Evolutionary conservation across 2,797 vertebrate genomes (phyloP).

Genomic region (Coracias cyanogaster): DNA sequence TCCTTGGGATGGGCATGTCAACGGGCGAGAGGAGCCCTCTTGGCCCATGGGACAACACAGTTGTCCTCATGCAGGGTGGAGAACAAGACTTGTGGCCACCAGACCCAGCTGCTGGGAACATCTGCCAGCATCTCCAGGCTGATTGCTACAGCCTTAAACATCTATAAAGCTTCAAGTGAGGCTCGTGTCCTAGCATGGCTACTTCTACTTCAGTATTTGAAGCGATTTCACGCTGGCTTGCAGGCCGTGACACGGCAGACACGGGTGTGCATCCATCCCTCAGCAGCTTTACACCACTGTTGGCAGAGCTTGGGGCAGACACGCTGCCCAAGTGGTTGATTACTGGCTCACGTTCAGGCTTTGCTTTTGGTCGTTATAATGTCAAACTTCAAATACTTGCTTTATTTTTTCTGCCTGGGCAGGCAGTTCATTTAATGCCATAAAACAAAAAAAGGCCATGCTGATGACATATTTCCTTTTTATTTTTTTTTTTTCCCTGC

Average conservation of each 20-base stretch:
- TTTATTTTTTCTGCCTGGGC: background rate
- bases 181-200: background rate
- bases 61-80: background rate
- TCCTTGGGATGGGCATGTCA: background rate
- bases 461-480: slow-evolving; percentile 42
- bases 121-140: background rate
- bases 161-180: background rate
- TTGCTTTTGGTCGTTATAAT: background rate
- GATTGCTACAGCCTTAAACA: background rate
- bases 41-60: background rate
- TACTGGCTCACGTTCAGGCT: background rate
- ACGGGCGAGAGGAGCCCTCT: background rate
- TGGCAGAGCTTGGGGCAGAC: background rate
- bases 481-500: slow-evolving; percentile 18
- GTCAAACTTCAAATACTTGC: background rate
- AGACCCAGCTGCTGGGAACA: background rate
- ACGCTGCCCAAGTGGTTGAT: background rate
- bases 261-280: background rate
- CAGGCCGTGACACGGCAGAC: background rate
- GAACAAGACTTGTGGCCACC: background rate
- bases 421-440: background rate
- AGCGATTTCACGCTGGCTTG: fast-evolving
- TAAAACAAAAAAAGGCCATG: slow-evolving; percentile 6
- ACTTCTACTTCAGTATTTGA: background rate
- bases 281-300: background rate